These are phyloP conservation scores for Drosophila tropicalis DNA, from an alignment of 1,140 invertebrate species.

Conservation along the genomic window DNA sequence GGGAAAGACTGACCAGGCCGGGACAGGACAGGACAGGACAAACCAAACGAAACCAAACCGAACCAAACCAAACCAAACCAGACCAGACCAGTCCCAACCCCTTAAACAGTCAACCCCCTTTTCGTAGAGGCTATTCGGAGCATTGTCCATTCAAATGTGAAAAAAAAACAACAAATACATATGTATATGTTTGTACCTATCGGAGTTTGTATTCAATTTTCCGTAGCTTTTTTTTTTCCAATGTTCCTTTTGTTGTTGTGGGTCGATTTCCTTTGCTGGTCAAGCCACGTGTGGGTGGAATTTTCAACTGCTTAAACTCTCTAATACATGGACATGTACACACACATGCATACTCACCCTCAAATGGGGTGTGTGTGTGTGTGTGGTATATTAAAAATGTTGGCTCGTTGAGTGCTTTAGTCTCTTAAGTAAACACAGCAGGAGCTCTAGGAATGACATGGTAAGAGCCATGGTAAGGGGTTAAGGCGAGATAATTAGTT, in stretches of 20 bases:
- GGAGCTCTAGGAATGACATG: slow-evolving; percentile 23
- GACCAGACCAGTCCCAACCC: too few species aligned
- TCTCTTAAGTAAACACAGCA: slow-evolving; percentile 62
- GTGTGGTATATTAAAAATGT: slow-evolving; percentile 46
- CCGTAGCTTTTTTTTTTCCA: slow-evolving; percentile 25
- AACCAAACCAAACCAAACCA: too few species aligned
- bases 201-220: slow-evolving; percentile 62
- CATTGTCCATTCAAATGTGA: slow-evolving; percentile 67
- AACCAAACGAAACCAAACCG: too few species aligned
- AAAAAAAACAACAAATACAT: slow-evolving; percentile 38
- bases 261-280: slow-evolving; percentile 36
- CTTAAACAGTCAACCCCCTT: neutral
- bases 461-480: slow-evolving; percentile 52
- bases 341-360: neutral
- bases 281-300: slow-evolving; percentile 51
- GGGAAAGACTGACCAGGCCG: slow-evolving; percentile 6
- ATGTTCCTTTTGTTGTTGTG: slow-evolving; percentile 14
- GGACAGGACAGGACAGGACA: too few species aligned
- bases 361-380: slow-evolving; percentile 1
- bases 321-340: neutral
- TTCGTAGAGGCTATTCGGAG: slow-evolving; percentile 2
- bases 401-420: slow-evolving; percentile 44
- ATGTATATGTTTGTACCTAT: neutral
- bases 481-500: slow-evolving; percentile 80
- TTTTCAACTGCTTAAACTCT: slow-evolving; percentile 15